Base-by-base conservation (phyloP, 1,140 invertebrate species). In the Bicyclus anynana region DNA sequence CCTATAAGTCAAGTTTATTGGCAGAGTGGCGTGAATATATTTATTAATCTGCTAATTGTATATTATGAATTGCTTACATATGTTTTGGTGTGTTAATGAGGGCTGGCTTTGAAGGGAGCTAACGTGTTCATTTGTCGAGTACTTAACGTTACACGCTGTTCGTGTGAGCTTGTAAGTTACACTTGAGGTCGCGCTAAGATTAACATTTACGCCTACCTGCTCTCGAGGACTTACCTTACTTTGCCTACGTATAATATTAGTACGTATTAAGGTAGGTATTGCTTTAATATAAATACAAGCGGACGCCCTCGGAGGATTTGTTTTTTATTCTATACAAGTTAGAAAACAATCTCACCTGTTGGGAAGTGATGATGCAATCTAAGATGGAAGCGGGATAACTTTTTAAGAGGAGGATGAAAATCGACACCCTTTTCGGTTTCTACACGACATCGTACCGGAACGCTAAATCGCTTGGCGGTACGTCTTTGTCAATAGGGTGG, bases 1-100 rank as follows among this genome's bases (percentile, higher is more conserved):
- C 54, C 53, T 56, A 59, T 64, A 67, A 64, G 61, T 79, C 64
- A 77, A 81, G 60, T 67, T 69, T 73, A 81, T 83, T 77, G 73
- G 73, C 67, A 69, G 68, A 74, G 80, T 74, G 65, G 60, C 69
- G 72, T 75, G 67, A 81, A 83, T 81, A 80, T 81, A 69, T 82
- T 80, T 78, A 80, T 79, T 83, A 85, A 82, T 80, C 75, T 74
- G 72, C 80, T 87, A 87, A 87, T 84, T 87, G 84, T 67, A 80
- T 84, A 84, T 84, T 87, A 84, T 67, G 77, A 74, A 62, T 75
- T 62, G 69, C 57, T 77, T 62, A 79, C 77, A 72, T 69, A 77
- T 77, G 76, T 80, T 77, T 65, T 61, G 68, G 72, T 57, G 72
- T 71, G 63, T 77, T 82, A 77, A 79, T 75, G 72, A 75, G 70